Percentiles rank a stretch among this genome's conserved stretches.
These are phyloP conservation scores for Wiebesia pumilae DNA, from an alignment of 1,140 invertebrate genomes.

Conservation along the genomic window DNA sequence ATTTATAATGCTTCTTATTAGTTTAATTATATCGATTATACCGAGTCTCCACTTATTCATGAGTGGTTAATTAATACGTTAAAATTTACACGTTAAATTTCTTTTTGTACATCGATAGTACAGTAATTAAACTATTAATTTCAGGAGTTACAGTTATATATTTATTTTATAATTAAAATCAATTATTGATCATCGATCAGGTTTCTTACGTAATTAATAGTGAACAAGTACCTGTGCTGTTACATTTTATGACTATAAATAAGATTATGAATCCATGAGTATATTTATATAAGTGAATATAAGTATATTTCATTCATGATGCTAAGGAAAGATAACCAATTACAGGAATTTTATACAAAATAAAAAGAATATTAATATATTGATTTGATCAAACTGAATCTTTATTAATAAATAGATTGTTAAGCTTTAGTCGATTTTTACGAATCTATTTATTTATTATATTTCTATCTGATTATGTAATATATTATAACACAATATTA, in stretches of 20 bases:
- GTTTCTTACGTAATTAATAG: neutral
- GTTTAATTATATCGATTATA: neutral
- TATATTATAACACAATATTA: neutral
- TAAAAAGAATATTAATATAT: neutral
- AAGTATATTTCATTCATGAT: neutral
- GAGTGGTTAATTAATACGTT: neutral
- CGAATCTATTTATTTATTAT: neutral
- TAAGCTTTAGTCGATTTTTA: neutral
- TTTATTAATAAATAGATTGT: neutral
- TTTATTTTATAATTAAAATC: constrained; percentile 13
- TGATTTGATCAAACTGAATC: neutral
- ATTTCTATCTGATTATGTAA: no score
- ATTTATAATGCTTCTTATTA: neutral
- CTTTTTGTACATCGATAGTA: neutral
- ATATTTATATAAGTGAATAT: constrained; percentile 4
- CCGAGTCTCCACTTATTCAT: neutral
- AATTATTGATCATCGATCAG: constrained; percentile 1
- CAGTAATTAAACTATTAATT: neutral
- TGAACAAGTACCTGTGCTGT: neutral
- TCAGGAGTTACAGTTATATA: neutral
- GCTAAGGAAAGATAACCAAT: neutral
- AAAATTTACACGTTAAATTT: neutral
- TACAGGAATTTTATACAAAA: neutral
- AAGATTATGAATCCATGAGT: neutral
- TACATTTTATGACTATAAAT: constrained; percentile 13